Conservation (phyloP, 2,797 vertebrate species). For the Coccyzus lansbergi region DNA sequence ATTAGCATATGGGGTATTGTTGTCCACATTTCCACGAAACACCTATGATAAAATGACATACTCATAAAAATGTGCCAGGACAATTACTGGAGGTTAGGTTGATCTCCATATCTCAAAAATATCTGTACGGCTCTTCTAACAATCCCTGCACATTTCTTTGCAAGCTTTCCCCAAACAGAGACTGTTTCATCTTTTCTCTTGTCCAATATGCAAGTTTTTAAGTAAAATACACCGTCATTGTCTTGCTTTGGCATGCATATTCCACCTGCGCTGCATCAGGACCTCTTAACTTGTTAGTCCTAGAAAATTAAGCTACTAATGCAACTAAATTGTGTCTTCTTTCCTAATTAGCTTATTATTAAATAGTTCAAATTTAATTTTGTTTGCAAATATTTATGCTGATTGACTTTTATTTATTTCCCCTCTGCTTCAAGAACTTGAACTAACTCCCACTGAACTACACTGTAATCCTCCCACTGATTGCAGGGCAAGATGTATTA, state of each 20-base stretch:
- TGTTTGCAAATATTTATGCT: neutral
- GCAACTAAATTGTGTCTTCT: neutral
- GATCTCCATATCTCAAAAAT: neutral
- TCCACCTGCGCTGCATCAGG: too few species aligned
- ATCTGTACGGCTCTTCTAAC: rapidly evolving
- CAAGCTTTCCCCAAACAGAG: rapidly evolving
- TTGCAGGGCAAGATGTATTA: neutral
- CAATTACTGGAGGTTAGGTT: neutral
- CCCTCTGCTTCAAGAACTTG: neutral
- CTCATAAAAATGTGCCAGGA: neutral
- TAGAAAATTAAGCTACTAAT: neutral
- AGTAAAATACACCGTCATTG: too few species aligned
- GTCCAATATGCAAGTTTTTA: rapidly evolving
- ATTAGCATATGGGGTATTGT: conserved; percentile 95
- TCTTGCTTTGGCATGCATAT: rapidly evolving
- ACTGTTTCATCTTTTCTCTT: neutral
- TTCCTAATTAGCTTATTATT: neutral
- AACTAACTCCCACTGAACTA: neutral
- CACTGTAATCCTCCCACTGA: neutral
- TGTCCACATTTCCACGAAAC: conserved; percentile 95
- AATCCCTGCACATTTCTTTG: rapidly evolving
- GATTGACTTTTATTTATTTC: neutral
- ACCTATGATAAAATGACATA: conserved; percentile 76
- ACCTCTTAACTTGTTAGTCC: neutral
- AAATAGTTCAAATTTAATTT: neutral